These are phyloP conservation scores for Garra rufa DNA, from an alignment of 2,113 vertebrate species.

Conservation along the genomic window DNA sequence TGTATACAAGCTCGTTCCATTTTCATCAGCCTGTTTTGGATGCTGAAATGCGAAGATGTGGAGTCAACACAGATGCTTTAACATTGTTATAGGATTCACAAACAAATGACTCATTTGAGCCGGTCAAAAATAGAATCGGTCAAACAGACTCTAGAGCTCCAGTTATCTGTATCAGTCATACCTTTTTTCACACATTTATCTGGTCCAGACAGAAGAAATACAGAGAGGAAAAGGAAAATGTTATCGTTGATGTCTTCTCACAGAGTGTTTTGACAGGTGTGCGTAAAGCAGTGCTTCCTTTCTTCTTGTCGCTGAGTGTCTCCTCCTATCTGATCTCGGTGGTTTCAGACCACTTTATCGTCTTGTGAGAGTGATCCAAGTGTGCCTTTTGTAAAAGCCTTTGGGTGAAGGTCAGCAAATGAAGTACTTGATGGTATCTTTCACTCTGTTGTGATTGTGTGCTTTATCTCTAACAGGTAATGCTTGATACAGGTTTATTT, in stretches of 20 bases:
- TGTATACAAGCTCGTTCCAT: not conserved
- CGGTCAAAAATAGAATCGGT: not conserved
- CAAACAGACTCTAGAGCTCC: not conserved
- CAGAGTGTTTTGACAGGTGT: constrained; percentile 32
- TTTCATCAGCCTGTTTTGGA: not conserved
- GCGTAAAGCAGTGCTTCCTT: constrained; percentile 1
- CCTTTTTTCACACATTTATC: not conserved
- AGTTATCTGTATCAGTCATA: not conserved
- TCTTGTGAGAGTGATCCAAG: constrained; percentile 22
- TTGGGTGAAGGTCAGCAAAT: constrained; percentile 33
- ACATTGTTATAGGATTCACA: not conserved
- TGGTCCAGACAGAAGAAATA: not conserved
- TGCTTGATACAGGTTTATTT: not conserved
- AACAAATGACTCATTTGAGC: not conserved
- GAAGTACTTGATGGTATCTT: constrained; percentile 8
- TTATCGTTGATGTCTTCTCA: constrained; percentile 18
- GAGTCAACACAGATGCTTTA: not conserved
- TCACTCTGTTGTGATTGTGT: not conserved
- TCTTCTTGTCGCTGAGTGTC: constrained; percentile 2
- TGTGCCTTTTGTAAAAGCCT: constrained; percentile 13
- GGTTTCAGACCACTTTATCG: constrained; percentile 20
- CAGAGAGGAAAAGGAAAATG: constrained; percentile 8
- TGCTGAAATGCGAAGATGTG: not conserved
- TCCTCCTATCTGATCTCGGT: constrained; percentile 14
- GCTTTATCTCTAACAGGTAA: not conserved